These are phyloP conservation scores for Heterotis niloticus DNA, from an alignment of 2,113 vertebrate genomes.

Conservation along the genomic window DNA sequence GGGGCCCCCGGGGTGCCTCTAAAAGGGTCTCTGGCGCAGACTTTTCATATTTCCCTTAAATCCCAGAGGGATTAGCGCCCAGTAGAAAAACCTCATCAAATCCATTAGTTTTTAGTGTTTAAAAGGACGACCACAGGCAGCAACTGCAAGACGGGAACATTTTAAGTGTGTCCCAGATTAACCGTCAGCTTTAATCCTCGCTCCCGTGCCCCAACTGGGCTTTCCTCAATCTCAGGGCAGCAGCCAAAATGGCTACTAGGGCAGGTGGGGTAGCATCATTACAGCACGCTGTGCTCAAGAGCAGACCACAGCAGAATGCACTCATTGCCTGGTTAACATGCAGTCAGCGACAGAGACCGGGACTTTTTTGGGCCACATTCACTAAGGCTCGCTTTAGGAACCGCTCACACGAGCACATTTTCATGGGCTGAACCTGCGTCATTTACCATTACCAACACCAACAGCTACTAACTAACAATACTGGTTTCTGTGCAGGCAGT, in stretches of 20 bases:
- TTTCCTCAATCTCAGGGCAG: constrained; percentile 53
- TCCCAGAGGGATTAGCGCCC: constrained; percentile 59
- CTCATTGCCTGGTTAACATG: not conserved
- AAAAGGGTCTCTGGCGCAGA: constrained; percentile 64
- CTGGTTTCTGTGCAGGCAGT: too few relatives aligned
- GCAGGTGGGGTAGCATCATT: constrained; percentile 53
- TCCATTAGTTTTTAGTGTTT: constrained; percentile 65
- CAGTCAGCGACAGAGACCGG: not conserved
- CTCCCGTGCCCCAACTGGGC: constrained; percentile 61
- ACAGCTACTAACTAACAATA: too few relatives aligned
- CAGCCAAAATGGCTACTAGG: constrained; percentile 52
- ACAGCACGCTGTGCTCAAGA: constrained; percentile 23
- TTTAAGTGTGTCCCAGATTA: constrained; percentile 65
- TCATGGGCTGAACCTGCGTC: too few relatives aligned
- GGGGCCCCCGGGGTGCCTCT: constrained; percentile 44
- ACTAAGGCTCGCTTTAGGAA: not conserved
- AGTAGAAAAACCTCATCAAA: constrained; percentile 54
- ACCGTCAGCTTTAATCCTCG: constrained; percentile 64
- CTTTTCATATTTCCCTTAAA: constrained; percentile 63
- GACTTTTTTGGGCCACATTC: not conserved
- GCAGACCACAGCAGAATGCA: too few relatives aligned
- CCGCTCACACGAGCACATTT: not conserved
- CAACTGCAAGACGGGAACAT: constrained; percentile 46
- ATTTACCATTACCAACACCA: too few relatives aligned
- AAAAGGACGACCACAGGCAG: constrained; percentile 44